Evolutionary conservation across 35 echinoderm and acorn worm species (phyloP), one percentile per base, ranked within the genome.

Genomic region (Patiria miniata): DNA sequence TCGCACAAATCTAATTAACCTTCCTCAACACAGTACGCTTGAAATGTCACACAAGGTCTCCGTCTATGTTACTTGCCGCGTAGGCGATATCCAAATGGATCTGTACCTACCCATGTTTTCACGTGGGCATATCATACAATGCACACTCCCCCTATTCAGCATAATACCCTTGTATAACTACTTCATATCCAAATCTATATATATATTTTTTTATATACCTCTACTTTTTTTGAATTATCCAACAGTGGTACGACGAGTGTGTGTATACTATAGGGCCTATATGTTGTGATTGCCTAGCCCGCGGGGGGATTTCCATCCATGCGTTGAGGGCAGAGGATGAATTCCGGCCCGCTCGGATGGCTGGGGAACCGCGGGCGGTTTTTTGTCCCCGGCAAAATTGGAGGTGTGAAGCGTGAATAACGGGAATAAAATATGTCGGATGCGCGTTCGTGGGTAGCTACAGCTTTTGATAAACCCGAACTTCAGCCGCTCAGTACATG

Each of bases 381-480:
- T 73, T 73, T 73, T 22, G 57, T 60, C 26, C 58, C 65, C 65
- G 34, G 65, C 65, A 73, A 73, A 73, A 73, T 73, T 73, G 65
- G 65, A 73, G 34, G 65, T 73, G 65, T 73, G 65, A 73, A 73
- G 65, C 65, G 65, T 73, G 34, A 73, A 73, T 73, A 73, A 73
- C 30, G 29, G 65, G 65, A 73, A 73, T 73, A 73, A 73, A 73
- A 73, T 73, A 73, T 73, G 65, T 73, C 65, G 65, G 65, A 73
- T 73, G 65, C 65, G 65, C 65, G 65, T 73, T 73, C 65, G 65
- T 23, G 65, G 26, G 65, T 47, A 6, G 42, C 42, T 47, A 47
- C 42, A 6, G 42, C 42, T 6, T 47, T n/a, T n/a, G n/a, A 12
- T 47, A 47, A 47, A 47, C 42, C 42, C 42, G 42, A 47, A 12